Conservation (phyloP, 2,113 vertebrate genomes). For the Octodon degus region DNA sequence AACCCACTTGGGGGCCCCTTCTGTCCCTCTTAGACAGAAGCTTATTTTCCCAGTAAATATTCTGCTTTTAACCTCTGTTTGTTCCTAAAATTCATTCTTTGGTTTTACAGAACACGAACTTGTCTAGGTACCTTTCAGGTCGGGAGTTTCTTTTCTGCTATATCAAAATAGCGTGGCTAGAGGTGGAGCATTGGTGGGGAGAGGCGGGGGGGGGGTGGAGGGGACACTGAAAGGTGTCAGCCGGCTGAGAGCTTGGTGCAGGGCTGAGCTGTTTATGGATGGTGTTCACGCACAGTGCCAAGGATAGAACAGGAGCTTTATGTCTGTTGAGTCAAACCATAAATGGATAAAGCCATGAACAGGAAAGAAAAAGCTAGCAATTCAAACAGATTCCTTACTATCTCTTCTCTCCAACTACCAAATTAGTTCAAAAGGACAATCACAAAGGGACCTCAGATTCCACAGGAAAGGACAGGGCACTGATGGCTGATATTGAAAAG, state of each 20-base stretch:
- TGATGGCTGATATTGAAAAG: neutral
- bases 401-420: neutral
- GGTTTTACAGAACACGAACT: too few relatives aligned
- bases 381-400: conserved; percentile 9
- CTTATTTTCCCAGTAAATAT: too few relatives aligned
- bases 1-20: too few relatives aligned
- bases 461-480: neutral
- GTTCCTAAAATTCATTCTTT: too few relatives aligned
- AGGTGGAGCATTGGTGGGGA: neutral
- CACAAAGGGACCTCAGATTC: neutral
- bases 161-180: neutral
- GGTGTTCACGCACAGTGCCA: neutral
- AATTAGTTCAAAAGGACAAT: neutral
- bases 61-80: too few relatives aligned
- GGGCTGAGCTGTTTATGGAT: neutral
- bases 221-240: neutral
- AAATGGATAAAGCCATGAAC: neutral
- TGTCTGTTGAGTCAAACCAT: neutral
- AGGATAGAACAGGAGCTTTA: neutral
- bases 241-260: neutral
- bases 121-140: too few relatives aligned
- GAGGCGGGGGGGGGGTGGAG: too few relatives aligned
- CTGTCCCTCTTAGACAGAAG: too few relatives aligned
- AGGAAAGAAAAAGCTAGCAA: neutral
- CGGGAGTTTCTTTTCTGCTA: too few relatives aligned